A percentile compares a stretch with the other conserved stretches of the same genome.
These are phyloP conservation scores for Daubentonia madagascariensis DNA, from an alignment of 2,113 vertebrate genomes.

Conservation along the genomic window DNA sequence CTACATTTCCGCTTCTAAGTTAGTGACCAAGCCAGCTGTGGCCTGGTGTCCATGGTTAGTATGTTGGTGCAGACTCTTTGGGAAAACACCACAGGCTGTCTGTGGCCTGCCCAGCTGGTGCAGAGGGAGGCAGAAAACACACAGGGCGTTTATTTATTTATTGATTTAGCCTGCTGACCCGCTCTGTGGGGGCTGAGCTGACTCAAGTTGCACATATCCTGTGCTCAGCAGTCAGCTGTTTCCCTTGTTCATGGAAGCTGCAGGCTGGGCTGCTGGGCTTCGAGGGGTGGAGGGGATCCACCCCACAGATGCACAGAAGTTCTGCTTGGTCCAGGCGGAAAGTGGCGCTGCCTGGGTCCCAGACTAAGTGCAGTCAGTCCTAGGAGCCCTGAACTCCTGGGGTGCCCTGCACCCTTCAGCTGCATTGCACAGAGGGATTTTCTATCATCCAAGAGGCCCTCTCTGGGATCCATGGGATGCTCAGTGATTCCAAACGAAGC, in stretches of 20 bases:
- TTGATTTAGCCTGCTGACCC: slow-evolving; percentile 56
- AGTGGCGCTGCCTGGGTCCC: not conserved
- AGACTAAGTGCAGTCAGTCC: not conserved
- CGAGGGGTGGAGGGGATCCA: not conserved
- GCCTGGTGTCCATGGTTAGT: not conserved
- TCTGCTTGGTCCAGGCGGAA: not conserved
- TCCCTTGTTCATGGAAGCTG: not conserved
- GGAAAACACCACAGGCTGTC: not conserved
- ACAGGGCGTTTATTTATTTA: slow-evolving; percentile 25
- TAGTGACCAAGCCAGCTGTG: not conserved
- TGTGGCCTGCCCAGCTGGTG: not conserved
- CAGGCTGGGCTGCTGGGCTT: not conserved
- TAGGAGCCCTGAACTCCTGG: not conserved
- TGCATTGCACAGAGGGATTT: not conserved
- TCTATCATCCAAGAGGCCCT: not conserved
- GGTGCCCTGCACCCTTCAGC: not conserved
- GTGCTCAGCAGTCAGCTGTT: not conserved
- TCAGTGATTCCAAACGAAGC: not conserved
- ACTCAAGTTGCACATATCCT: not conserved
- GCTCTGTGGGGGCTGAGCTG: not conserved
- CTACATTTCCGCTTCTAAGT: not conserved
- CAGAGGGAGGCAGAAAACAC: not conserved
- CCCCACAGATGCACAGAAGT: accelerated
- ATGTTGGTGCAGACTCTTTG: not conserved
- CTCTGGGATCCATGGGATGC: not conserved